Conservation (phyloP, 2,797 vertebrate genomes). For the Leuciscus waleckii region DNA sequence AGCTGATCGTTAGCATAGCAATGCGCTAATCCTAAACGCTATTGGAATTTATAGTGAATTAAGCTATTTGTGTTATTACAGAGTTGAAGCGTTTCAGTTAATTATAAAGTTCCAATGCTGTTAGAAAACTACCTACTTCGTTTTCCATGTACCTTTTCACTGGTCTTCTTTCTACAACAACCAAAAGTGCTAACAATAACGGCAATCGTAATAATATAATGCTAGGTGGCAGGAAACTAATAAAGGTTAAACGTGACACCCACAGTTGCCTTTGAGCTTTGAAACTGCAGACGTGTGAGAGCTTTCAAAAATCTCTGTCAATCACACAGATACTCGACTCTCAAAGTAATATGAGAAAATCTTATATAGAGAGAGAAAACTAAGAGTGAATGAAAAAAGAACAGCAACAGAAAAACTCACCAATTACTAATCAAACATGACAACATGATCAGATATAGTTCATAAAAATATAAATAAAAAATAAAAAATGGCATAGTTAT, state of each 20-base stretch:
- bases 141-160: neutral
- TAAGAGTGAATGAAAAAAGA: neutral
- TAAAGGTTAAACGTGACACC: conserved; percentile 6
- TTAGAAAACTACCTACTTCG: neutral
- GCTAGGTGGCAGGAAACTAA: conserved; percentile 17
- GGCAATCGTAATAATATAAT: conserved; percentile 17
- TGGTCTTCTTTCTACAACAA: neutral
- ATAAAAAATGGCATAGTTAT: conserved; percentile 49
- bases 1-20: neutral
- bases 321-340: neutral
- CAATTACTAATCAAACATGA: neutral
- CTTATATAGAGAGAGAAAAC: neutral
- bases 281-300: conserved; percentile 27
- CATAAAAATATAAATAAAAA: neutral
- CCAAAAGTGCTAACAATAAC: neutral
- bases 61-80: neutral
- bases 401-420: neutral
- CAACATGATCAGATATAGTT: neutral
- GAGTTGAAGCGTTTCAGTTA: neutral
- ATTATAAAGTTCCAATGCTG: neutral
- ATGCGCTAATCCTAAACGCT: neutral
- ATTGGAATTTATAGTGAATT: neutral
- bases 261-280: conserved; percentile 17
- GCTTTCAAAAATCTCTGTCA: conserved; percentile 14
- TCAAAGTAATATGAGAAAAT: conserved; percentile 2